Base-by-base conservation (phyloP, 2,797 vertebrate species). In the Sandelia bainsii region DNA sequence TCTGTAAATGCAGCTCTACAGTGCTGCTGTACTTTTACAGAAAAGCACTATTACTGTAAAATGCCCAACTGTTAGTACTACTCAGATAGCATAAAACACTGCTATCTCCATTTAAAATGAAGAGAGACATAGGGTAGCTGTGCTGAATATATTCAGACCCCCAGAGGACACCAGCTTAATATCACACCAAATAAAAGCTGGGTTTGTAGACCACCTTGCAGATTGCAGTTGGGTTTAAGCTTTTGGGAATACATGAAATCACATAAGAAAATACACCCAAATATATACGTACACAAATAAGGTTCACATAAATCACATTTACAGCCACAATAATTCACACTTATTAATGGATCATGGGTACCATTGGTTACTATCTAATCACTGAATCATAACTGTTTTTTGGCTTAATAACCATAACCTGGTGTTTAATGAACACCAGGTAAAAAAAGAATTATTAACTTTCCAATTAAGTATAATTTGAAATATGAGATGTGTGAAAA, bases 111-210 rank as follows among this genome's bases (percentile, higher is more conserved):
- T 64, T 69, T 56, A 56, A 53, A 68, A 65, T 16, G 20, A 61
- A 75, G 25, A 6, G n/a, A 69, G 42, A 20, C 16, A 64, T 20
- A 27, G 74, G 32, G 22, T 49, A 45, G 72, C 11, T 0, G 40
- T 39, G 39, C 8, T 1, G 32, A 37, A 42, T 46, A 68, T 56
- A 42, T 62, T 16, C 13, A 54, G 16, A 16, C n/a, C 59, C 39
- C 9, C 34, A 52, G 44, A 56, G 22, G 58, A 37, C 42, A 19
- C 32, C 9, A 50, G 57, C 22, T 51, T 22, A 45, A 60, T 50
- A 42, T 54, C 23, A 70, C 10, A 1, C 37, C 57, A 62, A 68
- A 69, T 63, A 32, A 74, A 73, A 68, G 23, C 14, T 62, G 39
- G 63, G 56, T 59, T 69, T 74, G 34, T 44, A 23, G 0, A 64